phyloP scores from a whole-genome alignment of 2,888 invertebrate genomes.

The Ptychoptera albimana region DNA sequence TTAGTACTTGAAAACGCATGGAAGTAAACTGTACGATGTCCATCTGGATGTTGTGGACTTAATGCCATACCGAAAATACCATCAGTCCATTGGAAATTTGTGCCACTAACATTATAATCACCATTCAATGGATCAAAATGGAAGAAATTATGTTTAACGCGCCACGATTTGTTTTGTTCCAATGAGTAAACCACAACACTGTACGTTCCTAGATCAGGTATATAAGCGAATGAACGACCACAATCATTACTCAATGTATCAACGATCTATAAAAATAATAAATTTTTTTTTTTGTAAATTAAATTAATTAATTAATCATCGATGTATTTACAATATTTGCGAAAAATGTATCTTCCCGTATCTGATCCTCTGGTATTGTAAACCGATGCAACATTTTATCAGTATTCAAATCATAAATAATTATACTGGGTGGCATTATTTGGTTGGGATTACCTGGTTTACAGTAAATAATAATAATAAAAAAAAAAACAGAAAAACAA shows the following conservation, averaged over 20 bases:
- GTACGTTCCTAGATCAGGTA: slow-evolving; percentile 61
- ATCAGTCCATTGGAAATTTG: slow-evolving; percentile 76
- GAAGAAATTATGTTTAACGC: slow-evolving; percentile 67
- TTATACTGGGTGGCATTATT: slow-evolving; percentile 45
- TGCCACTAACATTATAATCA: slow-evolving; percentile 57
- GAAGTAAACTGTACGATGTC: slow-evolving; percentile 59
- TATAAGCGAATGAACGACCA: slow-evolving; percentile 57
- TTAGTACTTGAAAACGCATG: slow-evolving; percentile 66
- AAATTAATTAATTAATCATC: not conserved
- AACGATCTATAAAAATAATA: slow-evolving; percentile 37
- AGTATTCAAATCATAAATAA: slow-evolving; percentile 59
- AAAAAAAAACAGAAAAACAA: no score
- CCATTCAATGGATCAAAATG: slow-evolving; percentile 67
- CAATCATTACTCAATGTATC: slow-evolving; percentile 55
- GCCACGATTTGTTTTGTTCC: slow-evolving; percentile 58
- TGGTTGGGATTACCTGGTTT: slow-evolving; percentile 32
- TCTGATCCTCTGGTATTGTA: slow-evolving; percentile 45
- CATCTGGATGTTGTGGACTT: slow-evolving; percentile 40
- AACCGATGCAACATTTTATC: slow-evolving; percentile 54
- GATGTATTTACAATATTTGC: slow-evolving; percentile 49
- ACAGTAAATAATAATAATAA: no score
- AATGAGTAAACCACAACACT: slow-evolving; percentile 64
- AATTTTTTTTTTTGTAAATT: not conserved
- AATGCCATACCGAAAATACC: slow-evolving; percentile 63
- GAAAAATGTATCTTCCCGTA: slow-evolving; percentile 61